phyloP scores from a whole-genome alignment of 2,797 vertebrate genomes.

The Coilia nasus region DNA sequence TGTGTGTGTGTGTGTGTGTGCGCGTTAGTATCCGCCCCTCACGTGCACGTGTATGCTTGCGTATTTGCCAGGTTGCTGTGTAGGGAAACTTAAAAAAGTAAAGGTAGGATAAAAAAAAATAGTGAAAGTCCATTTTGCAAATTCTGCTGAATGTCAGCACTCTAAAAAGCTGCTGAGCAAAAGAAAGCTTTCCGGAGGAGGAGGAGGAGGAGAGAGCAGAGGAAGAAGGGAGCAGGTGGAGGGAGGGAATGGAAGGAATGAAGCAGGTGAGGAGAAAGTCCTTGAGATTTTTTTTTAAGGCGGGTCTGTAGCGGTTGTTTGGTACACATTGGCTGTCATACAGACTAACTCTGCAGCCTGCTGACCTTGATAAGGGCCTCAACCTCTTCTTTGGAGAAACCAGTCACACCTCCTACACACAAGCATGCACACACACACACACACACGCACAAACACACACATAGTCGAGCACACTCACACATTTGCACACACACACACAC shows the following conservation, averaged over 20 bases:
- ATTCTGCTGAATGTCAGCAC: conserved; percentile 19
- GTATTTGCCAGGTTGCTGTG: conserved; percentile 44
- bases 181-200: conserved; percentile 33
- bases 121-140: conserved; percentile 20
- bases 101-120: background rate
- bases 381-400: conserved; percentile 33
- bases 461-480: conserved; percentile 14
- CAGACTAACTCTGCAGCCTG: background rate
- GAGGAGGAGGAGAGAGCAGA: conserved; percentile 17
- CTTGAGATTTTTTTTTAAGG: conserved; percentile 44
- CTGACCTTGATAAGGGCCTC: conserved; percentile 26
- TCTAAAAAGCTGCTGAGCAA: conserved; percentile 20
- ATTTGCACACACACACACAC: too few relatives aligned
- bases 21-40: conserved; percentile 5
- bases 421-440: conserved; percentile 20
- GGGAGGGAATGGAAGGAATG: background rate
- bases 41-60: background rate
- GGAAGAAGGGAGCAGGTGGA: conserved; percentile 12
- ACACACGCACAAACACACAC: background rate
- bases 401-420: conserved; percentile 25
- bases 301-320: conserved; percentile 44
- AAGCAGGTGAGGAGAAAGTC: conserved; percentile 35
- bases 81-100: background rate
- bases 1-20: conserved; percentile 28
- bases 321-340: background rate